phyloP scores from a whole-genome alignment of 2,113 vertebrate species.

The Alosa alosa region DNA sequence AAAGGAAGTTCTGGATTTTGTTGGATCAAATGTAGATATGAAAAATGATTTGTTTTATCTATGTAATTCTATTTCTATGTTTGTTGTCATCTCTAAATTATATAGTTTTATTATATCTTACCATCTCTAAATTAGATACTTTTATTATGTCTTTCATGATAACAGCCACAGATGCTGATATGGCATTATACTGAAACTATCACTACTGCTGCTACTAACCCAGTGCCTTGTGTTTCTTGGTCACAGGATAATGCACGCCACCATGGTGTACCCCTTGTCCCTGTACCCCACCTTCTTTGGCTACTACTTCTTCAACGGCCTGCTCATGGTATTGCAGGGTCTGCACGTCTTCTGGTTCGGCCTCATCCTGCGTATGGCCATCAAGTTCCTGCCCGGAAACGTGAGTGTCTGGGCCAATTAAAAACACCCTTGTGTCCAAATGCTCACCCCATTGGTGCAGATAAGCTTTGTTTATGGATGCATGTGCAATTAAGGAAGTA shows the following conservation, averaged over 20 bases:
- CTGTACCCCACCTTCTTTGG: constrained; percentile 84
- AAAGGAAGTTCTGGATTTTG: no score
- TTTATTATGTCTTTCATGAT: no score
- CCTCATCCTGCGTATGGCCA: constrained; percentile 90
- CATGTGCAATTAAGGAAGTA: background rate
- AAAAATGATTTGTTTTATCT: no score
- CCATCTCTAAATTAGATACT: no score
- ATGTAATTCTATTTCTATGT: no score
- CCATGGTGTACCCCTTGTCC: constrained; percentile 78
- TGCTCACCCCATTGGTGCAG: background rate
- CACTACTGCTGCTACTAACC: constrained; percentile 39
- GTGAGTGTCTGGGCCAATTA: constrained; percentile 61
- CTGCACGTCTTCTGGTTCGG: constrained; percentile 91
- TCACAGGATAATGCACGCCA: constrained; percentile 87
- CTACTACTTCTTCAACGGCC: constrained; percentile 92
- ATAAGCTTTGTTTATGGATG: background rate
- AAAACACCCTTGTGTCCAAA: background rate
- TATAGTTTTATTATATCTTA: no score
- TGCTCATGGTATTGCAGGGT: constrained; percentile 83
- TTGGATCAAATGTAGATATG: no score
- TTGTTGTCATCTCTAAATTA: no score
- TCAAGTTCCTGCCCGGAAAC: constrained; percentile 91
- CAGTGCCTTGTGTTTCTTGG: constrained; percentile 41
- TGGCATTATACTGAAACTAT: constrained; percentile 34
- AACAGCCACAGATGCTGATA: no score